Evolutionary conservation across 2,113 vertebrate genomes (phyloP).

Genomic region (Takifugu flavidus): DNA sequence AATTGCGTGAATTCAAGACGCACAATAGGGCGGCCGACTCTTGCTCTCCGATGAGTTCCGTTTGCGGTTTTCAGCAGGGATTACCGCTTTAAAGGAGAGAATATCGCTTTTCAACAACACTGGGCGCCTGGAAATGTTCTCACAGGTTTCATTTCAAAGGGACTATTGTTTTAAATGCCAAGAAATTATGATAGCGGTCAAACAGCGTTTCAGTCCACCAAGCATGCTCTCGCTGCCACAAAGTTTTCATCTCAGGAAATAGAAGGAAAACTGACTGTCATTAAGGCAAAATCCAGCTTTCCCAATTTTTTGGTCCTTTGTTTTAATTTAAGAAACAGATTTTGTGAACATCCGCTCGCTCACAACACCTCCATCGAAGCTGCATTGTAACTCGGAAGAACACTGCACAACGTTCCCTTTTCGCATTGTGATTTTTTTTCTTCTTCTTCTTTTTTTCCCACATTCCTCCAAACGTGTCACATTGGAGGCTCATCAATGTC

Average conservation of each 20-base stretch:
- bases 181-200: not conserved
- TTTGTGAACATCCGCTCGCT: conserved; percentile 5
- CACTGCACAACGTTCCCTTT: conserved; percentile 22
- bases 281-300: not conserved
- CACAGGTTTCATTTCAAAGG: not conserved
- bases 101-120: not conserved
- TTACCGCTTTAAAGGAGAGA: not conserved
- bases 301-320: not conserved
- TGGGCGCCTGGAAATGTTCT: not conserved
- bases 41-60: not conserved
- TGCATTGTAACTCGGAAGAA: conserved; percentile 63
- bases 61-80: not conserved
- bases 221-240: not conserved
- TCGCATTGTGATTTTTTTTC: conserved; percentile 36
- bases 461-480: conserved; percentile 57
- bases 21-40: not conserved
- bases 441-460: conserved; percentile 44
- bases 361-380: conserved; percentile 30
- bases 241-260: not conserved
- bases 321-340: conserved; percentile 33
- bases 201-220: not conserved
- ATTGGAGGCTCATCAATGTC: conserved; percentile 60
- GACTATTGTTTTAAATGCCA: not conserved
- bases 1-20: no score
- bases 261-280: not conserved